Evolutionary conservation across 2,113 vertebrate genomes (phyloP), one percentile per base, ranked within the genome.

Genomic region (Tachysurus fulvidraco): DNA sequence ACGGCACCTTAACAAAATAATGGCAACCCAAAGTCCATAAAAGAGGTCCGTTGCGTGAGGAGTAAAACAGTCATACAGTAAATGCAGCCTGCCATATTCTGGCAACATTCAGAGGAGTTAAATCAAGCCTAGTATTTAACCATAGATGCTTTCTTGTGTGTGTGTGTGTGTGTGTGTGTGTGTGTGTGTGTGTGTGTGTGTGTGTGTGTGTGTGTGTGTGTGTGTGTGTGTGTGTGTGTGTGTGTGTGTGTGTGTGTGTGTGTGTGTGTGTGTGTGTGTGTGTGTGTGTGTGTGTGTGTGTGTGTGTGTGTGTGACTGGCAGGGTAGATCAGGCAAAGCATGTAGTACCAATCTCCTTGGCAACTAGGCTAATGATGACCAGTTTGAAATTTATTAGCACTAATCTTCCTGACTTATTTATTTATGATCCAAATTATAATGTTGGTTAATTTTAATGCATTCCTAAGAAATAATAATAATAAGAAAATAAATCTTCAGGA

Each of bases 1-100:
- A 85, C 85, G 81, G 83, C 83, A 86, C 67, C 85, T 83, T 89
- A 86, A 87, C 80, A 81, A 78, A 89, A 87, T 89, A 87, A 85
- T 52, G 83, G 85, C 86, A 84, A 87, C 79, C 80, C 83, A 87
- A 89, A 87, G 77, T 85, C 69, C 50, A 87, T 82, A 89, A 89
- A 87, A 28, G 69, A 85, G 52, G 78, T 85, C 82, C 17, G 77
- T 81, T 74, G 82, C 88, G 64, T 60, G 82, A 60, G 62, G 85
- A 87, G 86, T 84, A 84, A 86, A 89, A 86, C 54, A 89, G 85
- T 87, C 88, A 76, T 64, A 64, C 36, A 44, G 80, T 89, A 81
- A 87, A 89, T 69, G 86, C 73, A 87, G 79, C 50, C 88, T 89
- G 73, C 86, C 73, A 46, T 87, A 84, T 87, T 85, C 77, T 85